Base-by-base conservation (phyloP, 2,888 invertebrate species). In the Mystacides longicornis region DNA sequence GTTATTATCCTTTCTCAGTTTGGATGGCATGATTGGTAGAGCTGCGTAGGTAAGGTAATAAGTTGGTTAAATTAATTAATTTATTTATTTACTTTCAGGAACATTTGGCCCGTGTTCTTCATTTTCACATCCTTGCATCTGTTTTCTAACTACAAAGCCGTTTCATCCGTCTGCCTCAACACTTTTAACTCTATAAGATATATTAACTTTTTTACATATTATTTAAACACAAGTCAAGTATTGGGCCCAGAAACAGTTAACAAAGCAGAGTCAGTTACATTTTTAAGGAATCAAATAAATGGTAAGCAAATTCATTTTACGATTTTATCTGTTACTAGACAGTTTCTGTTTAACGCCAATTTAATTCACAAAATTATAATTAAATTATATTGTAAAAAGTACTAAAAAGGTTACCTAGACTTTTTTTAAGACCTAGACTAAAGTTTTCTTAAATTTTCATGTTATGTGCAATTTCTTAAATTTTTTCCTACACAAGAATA, bases 111-210 rank as follows among this genome's bases (percentile, higher is more conserved):
- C n/a, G 68, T 93, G 55, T 94, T 92, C 71, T 63, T 82, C 37
- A 27, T 85, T 11, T 83, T 94, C 68, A 87, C 92, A 33, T 63
- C 78, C 31, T 68, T 93, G 16, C 97, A 98, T 73, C 75, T 98
- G 16, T 81, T 82, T 66, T 87, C 89, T 50, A 98, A 98, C 74
- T 93, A 92, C 67, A 79, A 81, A 63, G 95, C 96, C 1, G 92
- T 97, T 0, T 82, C 82, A 61, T 77, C 89, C 1, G 81, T 97
- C 9, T 81, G 86, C 63, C 79, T 96, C 68, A 82, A 83, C 62
- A 86, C 87, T 1, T 79, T 96, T 42, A 97, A 96, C 68, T 85
- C 83, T 64, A 81, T 87, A 22, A 80, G 96, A 50, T 82, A 89
- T 62, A 73, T 86, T 19, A 77, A 88, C 55, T 73, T 86, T 0